These are phyloP conservation scores for Crenichthys baileyi DNA, from an alignment of 2,797 vertebrate genomes.

Conservation along the genomic window DNA sequence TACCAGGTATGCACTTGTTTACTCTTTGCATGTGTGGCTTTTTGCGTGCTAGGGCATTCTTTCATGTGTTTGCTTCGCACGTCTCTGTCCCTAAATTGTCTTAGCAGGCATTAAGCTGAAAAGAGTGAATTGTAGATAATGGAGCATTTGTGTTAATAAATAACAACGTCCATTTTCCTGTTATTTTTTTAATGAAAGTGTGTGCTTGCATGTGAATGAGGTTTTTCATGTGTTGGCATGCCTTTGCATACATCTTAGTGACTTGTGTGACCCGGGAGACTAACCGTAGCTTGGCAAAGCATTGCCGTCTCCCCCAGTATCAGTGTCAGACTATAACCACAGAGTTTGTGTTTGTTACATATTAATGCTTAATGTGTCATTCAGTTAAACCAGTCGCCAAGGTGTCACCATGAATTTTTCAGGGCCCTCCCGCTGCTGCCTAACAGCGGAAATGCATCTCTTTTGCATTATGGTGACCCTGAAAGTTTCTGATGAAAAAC, in stretches of 20 bases:
- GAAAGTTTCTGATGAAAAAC: constrained; percentile 54
- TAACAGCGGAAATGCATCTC: constrained; percentile 52
- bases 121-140: constrained; percentile 21
- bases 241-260: constrained; percentile 20
- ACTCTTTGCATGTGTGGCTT: constrained; percentile 34
- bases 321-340: constrained; percentile 50
- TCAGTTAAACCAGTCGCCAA: constrained; percentile 59
- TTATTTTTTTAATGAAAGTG: constrained; percentile 51
- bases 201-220: constrained; percentile 38
- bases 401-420: constrained; percentile 71
- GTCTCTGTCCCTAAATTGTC: constrained; percentile 39
- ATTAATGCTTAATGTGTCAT: constrained; percentile 71
- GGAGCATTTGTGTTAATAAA: constrained; percentile 33
- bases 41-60: constrained; percentile 20
- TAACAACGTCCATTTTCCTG: constrained; percentile 16
- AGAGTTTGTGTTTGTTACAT: constrained; percentile 65
- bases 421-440: constrained; percentile 42
- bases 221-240: constrained; percentile 29
- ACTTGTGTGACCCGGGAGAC: constrained; percentile 44
- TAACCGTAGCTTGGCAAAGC: constrained; percentile 11
- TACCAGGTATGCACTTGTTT: constrained; percentile 85
- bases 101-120: constrained; percentile 1
- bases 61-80: constrained; percentile 31
- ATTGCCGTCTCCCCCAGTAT: constrained; percentile 39
- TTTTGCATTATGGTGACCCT: constrained; percentile 48